phyloP scores from a whole-genome alignment of 2,113 vertebrate species.

The Cyprinodon tularosa region DNA sequence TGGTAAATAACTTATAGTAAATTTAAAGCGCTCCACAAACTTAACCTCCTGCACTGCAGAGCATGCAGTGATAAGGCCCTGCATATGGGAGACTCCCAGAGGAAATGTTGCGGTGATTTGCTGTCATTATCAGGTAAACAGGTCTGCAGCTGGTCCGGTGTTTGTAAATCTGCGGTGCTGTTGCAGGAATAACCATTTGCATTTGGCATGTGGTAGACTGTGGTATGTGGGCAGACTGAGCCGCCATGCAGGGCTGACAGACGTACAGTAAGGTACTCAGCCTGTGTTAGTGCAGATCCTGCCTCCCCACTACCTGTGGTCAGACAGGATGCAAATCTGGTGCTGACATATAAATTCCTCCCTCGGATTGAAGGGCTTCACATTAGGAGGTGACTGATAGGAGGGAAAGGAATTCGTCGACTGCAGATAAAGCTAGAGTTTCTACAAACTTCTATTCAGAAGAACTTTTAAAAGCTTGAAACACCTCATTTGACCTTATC shows the following conservation, averaged over 20 bases:
- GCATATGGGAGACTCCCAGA: conserved; percentile 37
- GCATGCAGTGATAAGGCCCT: conserved; percentile 23
- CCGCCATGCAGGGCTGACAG: conserved; percentile 29
- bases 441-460: background rate
- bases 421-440: conserved; percentile 3
- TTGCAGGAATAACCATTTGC: conserved; percentile 59
- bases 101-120: conserved; percentile 61
- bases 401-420: background rate
- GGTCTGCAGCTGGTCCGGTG: conserved; percentile 28
- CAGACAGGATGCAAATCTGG: conserved; percentile 63
- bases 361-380: conserved; percentile 26
- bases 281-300: conserved; percentile 52
- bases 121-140: conserved; percentile 60
- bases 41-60: background rate
- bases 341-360: conserved; percentile 42
- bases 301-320: conserved; percentile 47
- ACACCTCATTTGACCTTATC: conserved; percentile 10
- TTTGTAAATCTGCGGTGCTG: conserved; percentile 60
- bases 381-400: conserved; percentile 51
- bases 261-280: conserved; percentile 43
- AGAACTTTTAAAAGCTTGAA: conserved; percentile 16
- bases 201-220: conserved; percentile 27
- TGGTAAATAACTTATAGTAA: conserved; percentile 2
- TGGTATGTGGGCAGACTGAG: conserved; percentile 25
- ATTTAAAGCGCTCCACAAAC: background rate